phyloP scores from a whole-genome alignment of 2,113 vertebrate genomes.

The Cranoglanis bouderius region DNA sequence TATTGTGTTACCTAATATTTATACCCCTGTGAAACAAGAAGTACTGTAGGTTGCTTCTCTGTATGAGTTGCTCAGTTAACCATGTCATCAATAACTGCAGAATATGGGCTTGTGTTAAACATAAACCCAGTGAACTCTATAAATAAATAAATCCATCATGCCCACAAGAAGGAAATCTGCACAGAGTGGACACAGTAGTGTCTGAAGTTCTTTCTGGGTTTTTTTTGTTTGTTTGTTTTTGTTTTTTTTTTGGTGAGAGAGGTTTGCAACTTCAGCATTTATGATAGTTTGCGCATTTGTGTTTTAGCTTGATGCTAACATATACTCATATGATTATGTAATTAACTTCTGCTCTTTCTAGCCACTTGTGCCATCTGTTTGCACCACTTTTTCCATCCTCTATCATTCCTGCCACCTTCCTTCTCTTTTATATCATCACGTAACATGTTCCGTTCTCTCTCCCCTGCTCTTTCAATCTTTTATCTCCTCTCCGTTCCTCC shows the following conservation, averaged over 20 bases:
- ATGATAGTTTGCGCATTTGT: background rate
- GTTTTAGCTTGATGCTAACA: background rate
- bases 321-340: background rate
- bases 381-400: background rate
- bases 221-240: background rate
- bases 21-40: too few relatives aligned
- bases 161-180: background rate
- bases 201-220: background rate
- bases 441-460: background rate
- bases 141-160: slow-evolving; percentile 3
- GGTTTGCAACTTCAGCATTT: background rate
- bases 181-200: background rate
- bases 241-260: background rate
- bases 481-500: slow-evolving; percentile 47
- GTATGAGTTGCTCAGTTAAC: background rate
- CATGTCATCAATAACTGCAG: background rate
- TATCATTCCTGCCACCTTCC: slow-evolving; percentile 16
- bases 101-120: background rate
- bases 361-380: slow-evolving; percentile 5
- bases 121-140: slow-evolving; percentile 3
- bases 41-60: background rate
- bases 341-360: background rate
- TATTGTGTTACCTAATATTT: too few relatives aligned
- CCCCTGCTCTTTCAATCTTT: background rate
- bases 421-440: background rate